These are phyloP conservation scores for Bactericera cockerelli DNA, from an alignment of 1,140 invertebrate genomes.

Conservation along the genomic window DNA sequence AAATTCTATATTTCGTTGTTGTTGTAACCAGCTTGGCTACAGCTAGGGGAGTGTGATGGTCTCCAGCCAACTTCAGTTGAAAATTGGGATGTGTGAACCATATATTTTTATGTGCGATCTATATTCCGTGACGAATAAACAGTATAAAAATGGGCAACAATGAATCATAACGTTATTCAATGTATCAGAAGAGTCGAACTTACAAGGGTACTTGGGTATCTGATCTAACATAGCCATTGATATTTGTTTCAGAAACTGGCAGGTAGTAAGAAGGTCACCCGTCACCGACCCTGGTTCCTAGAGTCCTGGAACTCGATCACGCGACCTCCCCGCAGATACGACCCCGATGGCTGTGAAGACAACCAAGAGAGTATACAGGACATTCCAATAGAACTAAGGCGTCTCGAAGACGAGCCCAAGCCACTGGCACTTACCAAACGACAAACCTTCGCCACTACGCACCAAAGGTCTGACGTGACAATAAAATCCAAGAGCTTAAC, in stretches of 20 bases:
- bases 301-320: slow-evolving; percentile 51
- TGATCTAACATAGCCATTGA: no score
- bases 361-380: slow-evolving; percentile 47
- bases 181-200: no score
- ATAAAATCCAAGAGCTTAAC: slow-evolving; percentile 63
- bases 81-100: no score
- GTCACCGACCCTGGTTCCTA: slow-evolving; percentile 53
- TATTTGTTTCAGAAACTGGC: slow-evolving; percentile 49
- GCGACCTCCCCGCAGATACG: slow-evolving; percentile 32
- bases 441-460: slow-evolving; percentile 34
- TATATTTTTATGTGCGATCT: no score
- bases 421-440: slow-evolving; percentile 22
- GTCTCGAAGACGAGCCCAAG: slow-evolving; percentile 52
- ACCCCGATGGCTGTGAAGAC: slow-evolving; percentile 39
- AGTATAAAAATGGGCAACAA: no score
- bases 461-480: slow-evolving; percentile 32
- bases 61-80: no score
- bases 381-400: slow-evolving; percentile 72
- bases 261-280: slow-evolving; percentile 42
- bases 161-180: no score
- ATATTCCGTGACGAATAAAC: no score
- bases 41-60: no score
- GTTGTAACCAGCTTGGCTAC: no score
- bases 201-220: no score
- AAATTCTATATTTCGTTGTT: no score